Percentiles rank a stretch among this genome's conserved stretches.
phyloP scores from a whole-genome alignment of 2,797 vertebrate species.

The Gallinago nigripennis region DNA sequence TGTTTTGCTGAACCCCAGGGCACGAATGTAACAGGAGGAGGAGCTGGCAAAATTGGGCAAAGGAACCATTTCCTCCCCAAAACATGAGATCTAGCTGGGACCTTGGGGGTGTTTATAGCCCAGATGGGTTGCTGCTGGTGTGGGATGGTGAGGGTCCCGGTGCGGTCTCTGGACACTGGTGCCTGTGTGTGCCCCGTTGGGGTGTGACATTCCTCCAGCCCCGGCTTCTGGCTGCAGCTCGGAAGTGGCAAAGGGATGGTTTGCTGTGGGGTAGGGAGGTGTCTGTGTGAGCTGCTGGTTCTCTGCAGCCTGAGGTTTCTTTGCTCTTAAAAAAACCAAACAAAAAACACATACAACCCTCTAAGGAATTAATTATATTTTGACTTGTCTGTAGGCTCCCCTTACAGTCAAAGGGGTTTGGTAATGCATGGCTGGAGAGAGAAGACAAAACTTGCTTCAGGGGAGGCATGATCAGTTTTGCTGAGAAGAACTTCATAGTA shows the following conservation, averaged over 20 bases:
- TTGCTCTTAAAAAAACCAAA: neutral
- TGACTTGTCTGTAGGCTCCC: neutral
- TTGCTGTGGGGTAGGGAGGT: neutral
- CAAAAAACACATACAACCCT: no score
- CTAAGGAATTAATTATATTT: neutral
- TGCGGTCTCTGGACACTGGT: conserved; percentile 56
- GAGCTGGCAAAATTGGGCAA: no score
- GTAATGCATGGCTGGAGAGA: neutral
- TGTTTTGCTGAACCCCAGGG: neutral
- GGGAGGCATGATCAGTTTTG: neutral
- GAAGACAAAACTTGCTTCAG: neutral
- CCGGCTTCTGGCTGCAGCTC: conserved; percentile 27
- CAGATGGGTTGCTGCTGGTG: neutral
- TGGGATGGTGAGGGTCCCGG: neutral
- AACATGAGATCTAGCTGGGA: neutral
- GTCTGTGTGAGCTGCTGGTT: neutral
- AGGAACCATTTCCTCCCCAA: neutral
- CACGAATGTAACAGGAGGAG: no score
- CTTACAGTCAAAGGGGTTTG: neutral
- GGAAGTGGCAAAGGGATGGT: neutral
- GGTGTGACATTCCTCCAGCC: conserved; percentile 62
- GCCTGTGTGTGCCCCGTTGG: conserved; percentile 39
- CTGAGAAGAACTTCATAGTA: neutral
- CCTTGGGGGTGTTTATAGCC: neutral
- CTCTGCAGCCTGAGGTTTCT: neutral